phyloP scores from a whole-genome alignment of 2,113 vertebrate species.

The Furnarius figulus region DNA sequence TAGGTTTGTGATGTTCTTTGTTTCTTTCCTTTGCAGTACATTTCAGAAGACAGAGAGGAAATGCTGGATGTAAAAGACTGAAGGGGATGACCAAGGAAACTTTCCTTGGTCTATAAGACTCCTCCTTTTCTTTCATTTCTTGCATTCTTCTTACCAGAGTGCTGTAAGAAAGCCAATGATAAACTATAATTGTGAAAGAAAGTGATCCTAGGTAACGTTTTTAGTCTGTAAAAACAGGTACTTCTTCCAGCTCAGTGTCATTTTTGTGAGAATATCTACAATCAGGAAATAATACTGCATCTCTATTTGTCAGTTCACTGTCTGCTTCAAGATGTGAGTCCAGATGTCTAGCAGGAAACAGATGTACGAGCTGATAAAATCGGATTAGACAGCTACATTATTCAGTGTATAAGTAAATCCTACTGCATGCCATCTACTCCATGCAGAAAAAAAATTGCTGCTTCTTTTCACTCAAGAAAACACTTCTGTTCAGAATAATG shows the following conservation, averaged over 20 bases:
- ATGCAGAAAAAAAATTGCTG: not conserved
- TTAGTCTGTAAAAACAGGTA: not conserved
- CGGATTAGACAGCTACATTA: not conserved
- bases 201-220: not conserved
- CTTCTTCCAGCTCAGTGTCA: not conserved
- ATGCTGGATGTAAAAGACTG: not conserved
- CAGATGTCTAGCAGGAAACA: constrained; percentile 34
- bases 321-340: not conserved
- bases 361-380: not conserved
- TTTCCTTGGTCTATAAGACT: not conserved
- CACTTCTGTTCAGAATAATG: not conserved
- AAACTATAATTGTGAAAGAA: not conserved
- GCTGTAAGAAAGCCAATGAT: not conserved
- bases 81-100: not conserved
- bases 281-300: not conserved
- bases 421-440: not conserved
- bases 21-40: not conserved
- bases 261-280: not conserved
- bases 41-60: not conserved
- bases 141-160: not conserved
- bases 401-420: not conserved
- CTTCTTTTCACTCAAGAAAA: not conserved
- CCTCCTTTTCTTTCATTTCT: not conserved
- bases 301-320: not conserved
- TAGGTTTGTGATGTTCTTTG: not conserved